phyloP scores from a whole-genome alignment of 2,113 vertebrate species.

The Platysteira castanea region DNA sequence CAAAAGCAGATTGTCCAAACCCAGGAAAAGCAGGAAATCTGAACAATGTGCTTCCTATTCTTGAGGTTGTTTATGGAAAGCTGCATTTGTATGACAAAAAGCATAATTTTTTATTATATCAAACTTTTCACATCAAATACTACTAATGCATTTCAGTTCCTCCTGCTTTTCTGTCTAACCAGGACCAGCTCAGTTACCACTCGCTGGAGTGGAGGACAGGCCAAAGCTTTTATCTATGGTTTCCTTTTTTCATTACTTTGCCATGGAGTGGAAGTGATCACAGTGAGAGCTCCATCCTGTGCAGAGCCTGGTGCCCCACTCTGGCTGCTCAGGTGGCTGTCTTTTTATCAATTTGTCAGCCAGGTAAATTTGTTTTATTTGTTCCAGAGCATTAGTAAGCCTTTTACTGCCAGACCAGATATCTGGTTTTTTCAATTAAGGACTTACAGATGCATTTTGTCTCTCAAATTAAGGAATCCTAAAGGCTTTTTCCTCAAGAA shows the following conservation, averaged over 20 bases:
- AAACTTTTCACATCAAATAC: slow-evolving; percentile 27
- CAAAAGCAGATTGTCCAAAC: background rate
- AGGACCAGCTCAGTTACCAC: background rate
- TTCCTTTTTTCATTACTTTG: background rate
- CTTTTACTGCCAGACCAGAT: background rate
- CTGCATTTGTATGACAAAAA: slow-evolving; percentile 37
- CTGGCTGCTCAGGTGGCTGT: background rate
- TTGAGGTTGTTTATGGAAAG: background rate
- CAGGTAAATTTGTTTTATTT: background rate
- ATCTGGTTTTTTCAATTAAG: background rate
- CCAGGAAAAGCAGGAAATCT: background rate
- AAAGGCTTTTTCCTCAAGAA: background rate
- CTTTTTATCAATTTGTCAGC: background rate
- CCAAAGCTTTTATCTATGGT: background rate
- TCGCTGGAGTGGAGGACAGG: background rate
- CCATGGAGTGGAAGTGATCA: background rate
- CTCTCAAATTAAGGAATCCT: background rate
- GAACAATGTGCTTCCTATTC: slow-evolving; percentile 27
- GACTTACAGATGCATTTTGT: background rate
- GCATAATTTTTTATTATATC: slow-evolving; percentile 15
- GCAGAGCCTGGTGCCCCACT: background rate
- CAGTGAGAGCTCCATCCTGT: background rate
- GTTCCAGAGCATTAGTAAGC: background rate
- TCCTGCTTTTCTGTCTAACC: background rate
- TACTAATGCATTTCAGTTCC: slow-evolving; percentile 10